phyloP scores from a whole-genome alignment of 2,797 vertebrate genomes.

The Ctenosaura bakeri region DNA sequence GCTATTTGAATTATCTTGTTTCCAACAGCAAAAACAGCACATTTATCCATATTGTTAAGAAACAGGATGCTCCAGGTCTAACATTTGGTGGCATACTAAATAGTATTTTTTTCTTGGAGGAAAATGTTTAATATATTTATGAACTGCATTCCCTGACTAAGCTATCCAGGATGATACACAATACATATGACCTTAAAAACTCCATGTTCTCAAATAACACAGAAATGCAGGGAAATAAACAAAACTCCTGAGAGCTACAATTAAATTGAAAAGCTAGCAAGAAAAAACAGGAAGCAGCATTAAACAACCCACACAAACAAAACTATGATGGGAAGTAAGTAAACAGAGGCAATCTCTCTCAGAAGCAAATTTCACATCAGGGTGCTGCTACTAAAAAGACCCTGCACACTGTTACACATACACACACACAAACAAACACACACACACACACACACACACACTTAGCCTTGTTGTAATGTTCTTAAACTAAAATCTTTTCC shows the following conservation, averaged over 20 bases:
- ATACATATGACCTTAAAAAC: neutral
- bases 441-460: too few relatives aligned
- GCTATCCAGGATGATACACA: neutral
- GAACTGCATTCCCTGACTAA: neutral
- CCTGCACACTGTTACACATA: too few relatives aligned
- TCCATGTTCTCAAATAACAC: neutral
- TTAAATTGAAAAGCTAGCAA: neutral
- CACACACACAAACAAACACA: too few relatives aligned
- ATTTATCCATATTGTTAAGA: neutral
- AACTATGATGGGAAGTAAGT: neutral
- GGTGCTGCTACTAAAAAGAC: too few relatives aligned
- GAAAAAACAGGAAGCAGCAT: neutral
- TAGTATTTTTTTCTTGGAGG: neutral
- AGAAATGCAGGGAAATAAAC: neutral
- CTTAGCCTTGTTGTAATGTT: neutral
- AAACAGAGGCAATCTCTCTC: neutral
- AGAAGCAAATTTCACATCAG: too few relatives aligned
- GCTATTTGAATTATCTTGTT: neutral
- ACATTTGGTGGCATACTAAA: neutral
- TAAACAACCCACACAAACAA: neutral
- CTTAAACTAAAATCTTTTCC: neutral
- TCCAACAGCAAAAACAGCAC: neutral
- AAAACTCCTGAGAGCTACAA: neutral
- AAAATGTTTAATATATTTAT: neutral
- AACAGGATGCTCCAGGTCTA: neutral